These are phyloP conservation scores for Cinclus cinclus DNA, from an alignment of 2,113 vertebrate species.

Conservation along the genomic window DNA sequence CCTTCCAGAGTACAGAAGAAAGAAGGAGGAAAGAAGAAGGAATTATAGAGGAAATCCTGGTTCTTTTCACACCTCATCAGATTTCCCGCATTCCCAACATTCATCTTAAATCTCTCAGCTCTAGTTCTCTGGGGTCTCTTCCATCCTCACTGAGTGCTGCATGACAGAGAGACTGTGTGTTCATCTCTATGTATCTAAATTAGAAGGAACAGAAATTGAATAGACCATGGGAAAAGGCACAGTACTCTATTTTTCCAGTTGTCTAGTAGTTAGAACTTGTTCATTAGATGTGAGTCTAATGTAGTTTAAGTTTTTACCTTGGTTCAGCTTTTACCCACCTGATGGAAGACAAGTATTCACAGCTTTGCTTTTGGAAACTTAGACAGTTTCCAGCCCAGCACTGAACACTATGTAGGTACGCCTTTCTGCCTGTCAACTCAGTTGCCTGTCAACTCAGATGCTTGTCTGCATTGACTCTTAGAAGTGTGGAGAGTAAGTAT, in stretches of 20 bases:
- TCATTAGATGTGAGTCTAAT: background rate
- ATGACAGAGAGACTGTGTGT: background rate
- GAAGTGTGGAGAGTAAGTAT: accelerated
- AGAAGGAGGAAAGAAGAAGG: too few relatives aligned
- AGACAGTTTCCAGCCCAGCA: background rate
- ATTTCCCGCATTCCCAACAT: background rate
- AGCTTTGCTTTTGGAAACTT: background rate
- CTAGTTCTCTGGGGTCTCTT: background rate
- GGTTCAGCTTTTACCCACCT: background rate
- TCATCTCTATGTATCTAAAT: background rate
- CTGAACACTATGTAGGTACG: background rate
- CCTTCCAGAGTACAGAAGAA: background rate
- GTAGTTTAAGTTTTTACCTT: background rate
- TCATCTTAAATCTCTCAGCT: background rate
- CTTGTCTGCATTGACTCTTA: background rate
- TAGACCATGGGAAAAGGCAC: background rate
- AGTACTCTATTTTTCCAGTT: background rate
- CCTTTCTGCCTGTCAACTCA: background rate
- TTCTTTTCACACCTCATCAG: background rate
- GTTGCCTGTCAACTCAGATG: background rate
- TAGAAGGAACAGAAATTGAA: background rate
- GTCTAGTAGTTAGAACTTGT: background rate
- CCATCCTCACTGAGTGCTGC: background rate
- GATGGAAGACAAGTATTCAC: background rate
- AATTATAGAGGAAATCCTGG: background rate